Evolutionary conservation across 2,888 invertebrate genomes (phyloP), one percentile per base, ranked within the genome.

Genomic region (Emmelina monodactyla): DNA sequence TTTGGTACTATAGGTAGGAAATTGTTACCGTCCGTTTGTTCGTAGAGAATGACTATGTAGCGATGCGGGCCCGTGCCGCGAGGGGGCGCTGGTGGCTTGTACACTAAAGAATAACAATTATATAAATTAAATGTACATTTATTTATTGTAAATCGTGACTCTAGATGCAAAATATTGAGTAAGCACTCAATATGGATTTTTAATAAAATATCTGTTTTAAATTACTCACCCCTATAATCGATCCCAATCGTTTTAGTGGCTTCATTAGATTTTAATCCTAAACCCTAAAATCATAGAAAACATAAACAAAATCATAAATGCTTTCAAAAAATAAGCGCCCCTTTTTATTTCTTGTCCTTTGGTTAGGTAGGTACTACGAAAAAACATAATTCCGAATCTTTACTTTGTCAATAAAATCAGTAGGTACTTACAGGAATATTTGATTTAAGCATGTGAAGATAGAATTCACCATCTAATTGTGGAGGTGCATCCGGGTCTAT

Each of bases 401-500:
- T n/a, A n/a, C n/a, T n/a, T n/a, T 15, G 15, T 25, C n/a, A 28
- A 29, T 33, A 19, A 7, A 13, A n/a, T 33, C 19, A 22, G 15
- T 6, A 33, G 19, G 3, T 43, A 64, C 78, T 69, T 54, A 82
- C 82, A 16, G 75, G 72, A 41, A 82, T 64, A 47, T 82, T 82
- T 2, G 75, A 70, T 42, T 78, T 79, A 31, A 82, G 46, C 72
- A 81, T 69, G 43, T 82, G 82, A 37, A 82, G 50, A 44, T 59
- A 82, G 51, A 78, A 82, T 47, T 75, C 67, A 15, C 78, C 78
- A 2, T 72, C 69, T 3, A 58, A 39, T 47, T 72, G 70, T 10
- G 76, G 72, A 0, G 79, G 63, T 7, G 78, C 80, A 43, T 82
- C 81, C 4, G 81, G 76, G 42, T 82, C 82, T 1, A 78, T 55